Conservation (phyloP, 2,113 vertebrate species). For the Crotalus horridus region DNA sequence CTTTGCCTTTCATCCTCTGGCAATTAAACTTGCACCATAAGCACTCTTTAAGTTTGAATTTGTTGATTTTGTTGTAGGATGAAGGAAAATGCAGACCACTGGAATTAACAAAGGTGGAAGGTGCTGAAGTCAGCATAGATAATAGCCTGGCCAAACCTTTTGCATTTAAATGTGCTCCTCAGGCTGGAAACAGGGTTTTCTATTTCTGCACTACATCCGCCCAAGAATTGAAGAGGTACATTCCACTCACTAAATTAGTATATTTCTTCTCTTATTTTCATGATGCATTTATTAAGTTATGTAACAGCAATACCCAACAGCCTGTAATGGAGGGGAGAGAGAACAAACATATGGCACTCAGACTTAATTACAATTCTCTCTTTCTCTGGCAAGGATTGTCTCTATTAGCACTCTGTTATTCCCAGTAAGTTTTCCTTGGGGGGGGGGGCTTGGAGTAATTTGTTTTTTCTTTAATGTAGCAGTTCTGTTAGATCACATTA, state of each 20-base stretch:
- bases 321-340: not conserved
- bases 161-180: slow-evolving; percentile 84
- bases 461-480: not conserved
- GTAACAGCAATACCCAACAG: not conserved
- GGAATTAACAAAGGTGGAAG: slow-evolving; percentile 79
- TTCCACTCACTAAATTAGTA: slow-evolving; percentile 25
- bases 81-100: slow-evolving; percentile 80
- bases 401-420: not conserved
- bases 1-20: not conserved
- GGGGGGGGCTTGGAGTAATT: not conserved
- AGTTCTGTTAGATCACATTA: not conserved
- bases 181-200: slow-evolving; percentile 72
- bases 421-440: not conserved
- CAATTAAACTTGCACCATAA: not conserved
- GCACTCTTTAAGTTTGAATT: not conserved
- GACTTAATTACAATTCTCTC: not conserved
- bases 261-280: not conserved
- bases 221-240: slow-evolving; percentile 91
- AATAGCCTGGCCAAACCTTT: slow-evolving; percentile 85
- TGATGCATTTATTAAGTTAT: not conserved
- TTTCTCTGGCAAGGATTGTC: not conserved
- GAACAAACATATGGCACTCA: not conserved
- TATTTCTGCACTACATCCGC: slow-evolving; percentile 85
- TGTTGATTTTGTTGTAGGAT: slow-evolving; percentile 70
- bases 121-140: slow-evolving; percentile 80